Evolutionary conservation across 2,797 vertebrate genomes (phyloP).

Genomic region (Clarias laeviceps): DNA sequence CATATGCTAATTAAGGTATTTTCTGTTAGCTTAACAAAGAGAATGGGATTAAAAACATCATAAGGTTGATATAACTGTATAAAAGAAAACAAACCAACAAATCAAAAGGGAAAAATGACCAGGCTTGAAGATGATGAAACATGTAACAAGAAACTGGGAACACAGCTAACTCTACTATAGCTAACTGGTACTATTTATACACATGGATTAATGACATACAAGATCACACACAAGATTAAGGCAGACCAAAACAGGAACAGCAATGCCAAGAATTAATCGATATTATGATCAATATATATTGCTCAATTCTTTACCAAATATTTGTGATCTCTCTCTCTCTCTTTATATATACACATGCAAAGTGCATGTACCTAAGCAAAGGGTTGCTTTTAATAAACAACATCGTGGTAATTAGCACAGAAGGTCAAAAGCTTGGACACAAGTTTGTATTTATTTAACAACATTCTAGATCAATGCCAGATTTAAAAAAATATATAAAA

Average conservation of each 20-base stretch:
- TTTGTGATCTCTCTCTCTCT: not conserved
- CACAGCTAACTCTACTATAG: no score
- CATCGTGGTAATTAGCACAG: no score
- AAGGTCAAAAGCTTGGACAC: no score
- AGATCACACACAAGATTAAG: not conserved
- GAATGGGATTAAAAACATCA: not conserved
- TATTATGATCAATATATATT: not conserved
- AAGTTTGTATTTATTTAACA: no score
- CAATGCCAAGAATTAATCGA: not conserved
- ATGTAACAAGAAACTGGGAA: not conserved
- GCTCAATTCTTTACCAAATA: not conserved
- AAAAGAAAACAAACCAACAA: not conserved
- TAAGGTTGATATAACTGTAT: not conserved
- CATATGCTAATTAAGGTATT: not conserved
- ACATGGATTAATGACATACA: not conserved
- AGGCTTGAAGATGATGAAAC: not conserved
- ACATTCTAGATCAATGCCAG: no score
- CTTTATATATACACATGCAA: no score
- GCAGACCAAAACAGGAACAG: not conserved
- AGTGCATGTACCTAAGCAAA: no score
- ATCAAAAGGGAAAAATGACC: not conserved
- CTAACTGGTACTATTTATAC: not conserved
- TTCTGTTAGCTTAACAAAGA: not conserved
- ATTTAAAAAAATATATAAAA: no score
- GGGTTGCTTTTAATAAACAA: no score